These are phyloP conservation scores for Dinocampus coccinellae DNA, from an alignment of 2,888 invertebrate genomes.

Conservation along the genomic window DNA sequence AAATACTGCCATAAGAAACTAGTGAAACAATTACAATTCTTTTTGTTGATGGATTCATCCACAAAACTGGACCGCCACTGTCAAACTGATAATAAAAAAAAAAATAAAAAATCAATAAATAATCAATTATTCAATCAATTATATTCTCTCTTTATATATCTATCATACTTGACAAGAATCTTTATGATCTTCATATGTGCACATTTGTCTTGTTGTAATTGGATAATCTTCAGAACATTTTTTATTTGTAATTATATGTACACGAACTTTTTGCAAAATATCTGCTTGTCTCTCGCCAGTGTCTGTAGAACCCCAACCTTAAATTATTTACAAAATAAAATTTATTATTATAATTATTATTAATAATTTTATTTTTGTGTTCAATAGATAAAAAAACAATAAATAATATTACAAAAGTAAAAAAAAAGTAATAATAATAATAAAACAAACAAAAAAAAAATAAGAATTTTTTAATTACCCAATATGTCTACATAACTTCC, in stretches of 20 bases:
- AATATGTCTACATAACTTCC: slow-evolving; percentile 55
- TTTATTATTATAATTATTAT: no score
- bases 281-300: slow-evolving; percentile 71
- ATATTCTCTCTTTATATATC: no score
- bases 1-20: slow-evolving; percentile 73
- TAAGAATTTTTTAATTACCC: slow-evolving; percentile 49
- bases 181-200: slow-evolving; percentile 71
- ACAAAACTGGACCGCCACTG: slow-evolving; percentile 74
- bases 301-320: slow-evolving; percentile 76
- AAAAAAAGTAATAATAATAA: background rate
- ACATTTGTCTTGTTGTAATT: slow-evolving; percentile 64
- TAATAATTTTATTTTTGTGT: no score
- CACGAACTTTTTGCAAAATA: slow-evolving; percentile 71
- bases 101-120: background rate
- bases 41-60: slow-evolving; percentile 68
- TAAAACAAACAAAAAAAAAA: background rate
- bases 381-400: background rate
- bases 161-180: slow-evolving; percentile 75
- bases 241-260: slow-evolving; percentile 70
- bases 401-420: background rate
- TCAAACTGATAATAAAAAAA: slow-evolving; percentile 50
- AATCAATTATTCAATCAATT: background rate
- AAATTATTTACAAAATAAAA: slow-evolving; percentile 32
- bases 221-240: slow-evolving; percentile 64
- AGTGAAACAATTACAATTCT: slow-evolving; percentile 68